Conservation (phyloP, 2,113 vertebrate species). For the Jaculus jaculus region DNA sequence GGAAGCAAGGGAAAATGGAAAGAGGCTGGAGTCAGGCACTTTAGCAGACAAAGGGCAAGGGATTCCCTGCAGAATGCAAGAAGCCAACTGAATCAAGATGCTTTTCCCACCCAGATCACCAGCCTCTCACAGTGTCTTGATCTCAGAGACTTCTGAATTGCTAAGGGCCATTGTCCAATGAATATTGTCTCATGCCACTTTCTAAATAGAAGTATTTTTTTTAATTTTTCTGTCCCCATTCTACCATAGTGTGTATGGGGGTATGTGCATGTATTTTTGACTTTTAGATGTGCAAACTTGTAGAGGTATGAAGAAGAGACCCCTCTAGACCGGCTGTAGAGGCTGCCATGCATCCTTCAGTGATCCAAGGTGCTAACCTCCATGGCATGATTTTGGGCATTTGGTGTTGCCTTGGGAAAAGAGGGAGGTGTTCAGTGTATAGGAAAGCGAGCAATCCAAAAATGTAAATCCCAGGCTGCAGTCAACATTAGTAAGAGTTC, state of each 20-base stretch:
- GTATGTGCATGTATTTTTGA: neutral
- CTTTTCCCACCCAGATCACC: neutral
- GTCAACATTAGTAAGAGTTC: neutral
- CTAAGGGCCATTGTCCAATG: neutral
- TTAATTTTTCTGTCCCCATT: no score
- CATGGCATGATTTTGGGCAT: neutral
- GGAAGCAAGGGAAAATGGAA: neutral
- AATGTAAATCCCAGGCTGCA: neutral
- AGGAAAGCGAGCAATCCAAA: neutral
- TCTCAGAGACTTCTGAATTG: neutral
- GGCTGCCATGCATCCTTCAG: neutral
- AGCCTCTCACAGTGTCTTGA: no score
- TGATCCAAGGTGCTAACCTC: neutral
- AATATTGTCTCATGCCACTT: neutral
- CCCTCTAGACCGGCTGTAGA: neutral
- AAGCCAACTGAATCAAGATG: neutral
- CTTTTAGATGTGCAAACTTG: neutral
- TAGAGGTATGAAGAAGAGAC: neutral
- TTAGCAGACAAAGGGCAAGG: neutral
- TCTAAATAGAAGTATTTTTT: neutral
- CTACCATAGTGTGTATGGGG: neutral
- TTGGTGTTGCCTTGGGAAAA: neutral
- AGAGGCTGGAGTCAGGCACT: neutral
- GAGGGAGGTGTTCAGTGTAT: neutral
- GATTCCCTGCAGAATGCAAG: neutral